Conservation (phyloP, 2,113 vertebrate genomes). For the Mustelus asterias region DNA sequence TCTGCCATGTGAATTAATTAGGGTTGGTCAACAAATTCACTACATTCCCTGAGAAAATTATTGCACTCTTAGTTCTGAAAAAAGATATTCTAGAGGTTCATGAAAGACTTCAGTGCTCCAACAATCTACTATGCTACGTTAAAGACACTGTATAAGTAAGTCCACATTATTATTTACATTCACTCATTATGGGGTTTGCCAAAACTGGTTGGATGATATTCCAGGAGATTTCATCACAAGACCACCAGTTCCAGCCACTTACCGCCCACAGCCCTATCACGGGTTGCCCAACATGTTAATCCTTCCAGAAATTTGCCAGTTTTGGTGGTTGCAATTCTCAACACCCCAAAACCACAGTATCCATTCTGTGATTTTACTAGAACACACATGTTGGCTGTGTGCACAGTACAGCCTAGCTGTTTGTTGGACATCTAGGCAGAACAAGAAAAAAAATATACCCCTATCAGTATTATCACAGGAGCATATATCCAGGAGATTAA, state of each 20-base stretch:
- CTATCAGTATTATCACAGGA: not conserved
- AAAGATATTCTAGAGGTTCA: not conserved
- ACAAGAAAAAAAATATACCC: not conserved
- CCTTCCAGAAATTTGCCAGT: not conserved
- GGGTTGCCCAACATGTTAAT: not conserved
- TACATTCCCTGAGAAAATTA: not conserved
- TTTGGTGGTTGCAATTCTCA: not conserved
- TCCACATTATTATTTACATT: not conserved
- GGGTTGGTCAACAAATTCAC: not conserved
- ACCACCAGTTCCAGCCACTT: not conserved
- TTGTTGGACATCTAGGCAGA: not conserved
- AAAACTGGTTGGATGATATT: not conserved
- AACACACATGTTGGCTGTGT: not conserved
- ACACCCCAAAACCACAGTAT: not conserved
- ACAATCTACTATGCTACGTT: no score
- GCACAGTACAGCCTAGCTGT: not conserved
- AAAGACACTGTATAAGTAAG: no score
- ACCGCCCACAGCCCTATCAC: not conserved
- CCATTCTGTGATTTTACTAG: not conserved
- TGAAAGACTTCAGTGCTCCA: not conserved
- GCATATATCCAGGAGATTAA: not conserved
- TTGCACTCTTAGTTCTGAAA: not conserved
- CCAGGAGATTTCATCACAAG: not conserved
- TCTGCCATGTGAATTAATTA: not conserved
- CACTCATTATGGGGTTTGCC: not conserved